Base-by-base conservation (phyloP, 2,797 vertebrate species). In the Parauchenoglanis ngamensis region DNA sequence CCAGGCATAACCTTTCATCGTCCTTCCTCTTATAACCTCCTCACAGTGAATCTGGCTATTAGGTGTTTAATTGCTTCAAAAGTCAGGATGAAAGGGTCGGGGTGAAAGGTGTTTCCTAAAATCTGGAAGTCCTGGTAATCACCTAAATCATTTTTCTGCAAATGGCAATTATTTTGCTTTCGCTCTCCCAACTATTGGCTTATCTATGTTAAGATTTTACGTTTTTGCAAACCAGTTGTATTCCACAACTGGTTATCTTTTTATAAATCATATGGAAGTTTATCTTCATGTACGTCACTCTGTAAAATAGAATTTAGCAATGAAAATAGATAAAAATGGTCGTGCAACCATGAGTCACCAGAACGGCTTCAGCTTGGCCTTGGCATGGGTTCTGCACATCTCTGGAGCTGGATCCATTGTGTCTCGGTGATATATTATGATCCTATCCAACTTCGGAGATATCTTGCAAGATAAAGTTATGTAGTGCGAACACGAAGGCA, bases 1-100 rank as follows among this genome's bases (percentile, higher is more conserved):
- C 88, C 87, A 90, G 90, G 68, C 81, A 40, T 80, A 83, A 65
- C 63, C 65, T 59, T 86, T 56, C 85, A 40, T 31, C 40, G 77
- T 79, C 79, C 84, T 73, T 89, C 61, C 44, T 85, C 46, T 40
- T 87, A n/a, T 70, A 46, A 57, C 68, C 70, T 80, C 25, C 70
- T 72, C 35, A 59, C 70, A 54, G 59, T 67, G 35, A n/a, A 17
- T 59, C 70, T 44, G 13, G 35, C 68, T 86, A 28, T 54, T 63
- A 19, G 35, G 46, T 40, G 25, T 54, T 76, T 75, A 54, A 76
- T 13, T 76, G 49, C 46, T 76, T 54, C 25, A 28, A 28, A 13
- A 54, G 72, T 46, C 13, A 15, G 5, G 49, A 76, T 76, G 46
- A 54, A 49, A 15, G 4, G 44, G 11, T 25, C 17, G 12, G 25